Evolutionary conservation across 2,888 invertebrate genomes (phyloP).

Genomic region (Cephonodes hylas): DNA sequence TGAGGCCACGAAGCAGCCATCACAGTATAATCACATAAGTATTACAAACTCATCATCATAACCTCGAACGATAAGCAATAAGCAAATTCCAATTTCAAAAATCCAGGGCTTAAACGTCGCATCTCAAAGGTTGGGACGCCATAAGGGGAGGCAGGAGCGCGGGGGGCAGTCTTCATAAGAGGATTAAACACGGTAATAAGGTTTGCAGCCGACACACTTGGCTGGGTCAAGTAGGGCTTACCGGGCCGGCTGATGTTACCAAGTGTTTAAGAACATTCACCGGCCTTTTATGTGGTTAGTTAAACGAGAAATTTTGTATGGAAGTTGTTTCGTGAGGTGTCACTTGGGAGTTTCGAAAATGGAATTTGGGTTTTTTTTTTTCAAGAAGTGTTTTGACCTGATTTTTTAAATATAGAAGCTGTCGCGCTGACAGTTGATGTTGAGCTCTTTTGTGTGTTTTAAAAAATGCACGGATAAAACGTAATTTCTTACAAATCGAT

Average conservation of each 20-base stretch:
- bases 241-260: slow-evolving; percentile 19
- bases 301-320: background rate
- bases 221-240: slow-evolving; percentile 68
- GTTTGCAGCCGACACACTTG: slow-evolving; percentile 62
- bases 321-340: background rate
- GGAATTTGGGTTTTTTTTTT: no score
- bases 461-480: no score
- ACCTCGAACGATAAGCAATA: background rate
- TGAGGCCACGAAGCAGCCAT: no score
- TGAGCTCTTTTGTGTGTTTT: no score
- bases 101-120: background rate
- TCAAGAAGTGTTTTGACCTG: no score
- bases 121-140: slow-evolving; percentile 9
- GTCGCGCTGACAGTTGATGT: no score
- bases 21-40: no score
- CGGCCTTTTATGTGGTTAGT: slow-evolving; percentile 8
- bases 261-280: slow-evolving; percentile 10
- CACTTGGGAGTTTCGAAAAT: background rate
- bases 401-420: no score
- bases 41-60: background rate
- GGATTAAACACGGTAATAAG: slow-evolving; percentile 71
- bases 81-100: slow-evolving; percentile 5
- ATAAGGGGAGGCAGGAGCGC: slow-evolving; percentile 11
- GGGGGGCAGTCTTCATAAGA: slow-evolving; percentile 54
- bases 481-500: background rate